Conservation (phyloP, 2,113 vertebrate species). For the Embiotoca jacksoni region DNA sequence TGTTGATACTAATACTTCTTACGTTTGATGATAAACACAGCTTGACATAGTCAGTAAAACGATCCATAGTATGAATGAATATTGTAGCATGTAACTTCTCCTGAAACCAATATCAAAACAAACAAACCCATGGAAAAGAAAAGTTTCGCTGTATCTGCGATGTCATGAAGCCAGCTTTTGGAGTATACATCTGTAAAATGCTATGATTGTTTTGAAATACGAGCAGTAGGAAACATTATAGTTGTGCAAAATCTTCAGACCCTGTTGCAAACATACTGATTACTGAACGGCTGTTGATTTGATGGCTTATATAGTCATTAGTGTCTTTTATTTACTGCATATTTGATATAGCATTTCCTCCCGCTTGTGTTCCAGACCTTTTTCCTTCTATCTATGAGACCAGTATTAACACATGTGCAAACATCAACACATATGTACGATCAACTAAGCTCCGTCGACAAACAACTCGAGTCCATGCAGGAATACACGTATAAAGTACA, state of each 20-base stretch:
- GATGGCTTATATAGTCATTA: conserved; percentile 72
- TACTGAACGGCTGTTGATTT: conserved; percentile 73
- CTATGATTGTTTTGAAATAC: conserved; percentile 59
- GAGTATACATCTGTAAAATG: conserved; percentile 68
- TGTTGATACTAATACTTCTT: conserved; percentile 73
- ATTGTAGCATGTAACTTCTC: conserved; percentile 66
- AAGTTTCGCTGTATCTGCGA: conserved; percentile 18
- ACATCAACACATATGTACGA: conserved; percentile 65
- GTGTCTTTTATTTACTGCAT: conserved; percentile 73
- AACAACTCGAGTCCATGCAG: conserved; percentile 57
- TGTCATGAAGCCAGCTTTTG: conserved; percentile 61
- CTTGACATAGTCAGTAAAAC: conserved; percentile 76
- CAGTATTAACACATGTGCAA: conserved; percentile 64
- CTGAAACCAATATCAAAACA: conserved; percentile 66
- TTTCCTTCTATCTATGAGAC: conserved; percentile 60
- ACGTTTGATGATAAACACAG: conserved; percentile 74
- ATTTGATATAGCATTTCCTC: conserved; percentile 67
- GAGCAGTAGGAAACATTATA: conserved; percentile 70
- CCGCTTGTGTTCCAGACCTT: conserved; percentile 43
- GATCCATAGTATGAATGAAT: conserved; percentile 76
- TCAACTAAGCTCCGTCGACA: conserved; percentile 40
- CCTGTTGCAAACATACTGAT: conserved; percentile 76
- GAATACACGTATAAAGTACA: conserved; percentile 60
- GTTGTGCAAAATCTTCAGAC: conserved; percentile 76
- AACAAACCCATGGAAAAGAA: conserved; percentile 57